These are phyloP conservation scores for Spisula solida DNA, from an alignment of 2,888 invertebrate species.

Conservation along the genomic window DNA sequence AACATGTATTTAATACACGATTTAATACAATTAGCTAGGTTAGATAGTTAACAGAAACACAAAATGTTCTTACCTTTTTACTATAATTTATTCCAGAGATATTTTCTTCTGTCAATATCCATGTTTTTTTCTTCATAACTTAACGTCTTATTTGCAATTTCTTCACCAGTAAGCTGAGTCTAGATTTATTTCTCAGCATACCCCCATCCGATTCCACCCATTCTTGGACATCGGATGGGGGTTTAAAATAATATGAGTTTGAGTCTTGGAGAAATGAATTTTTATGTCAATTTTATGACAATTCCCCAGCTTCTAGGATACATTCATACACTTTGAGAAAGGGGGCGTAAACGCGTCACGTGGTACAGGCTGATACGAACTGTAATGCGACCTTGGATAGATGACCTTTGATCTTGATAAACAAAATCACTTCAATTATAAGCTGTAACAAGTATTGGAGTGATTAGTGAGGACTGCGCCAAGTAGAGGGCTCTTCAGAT, in stretches of 20 bases:
- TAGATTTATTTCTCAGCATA: not conserved
- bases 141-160: not conserved
- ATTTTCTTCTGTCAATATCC: not conserved
- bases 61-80: too few species aligned
- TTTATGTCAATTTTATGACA: not conserved
- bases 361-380: constrained; percentile 37
- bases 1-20: too few species aligned
- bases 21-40: too few species aligned
- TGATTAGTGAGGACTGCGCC: constrained; percentile 19
- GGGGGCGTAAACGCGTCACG: constrained; percentile 36
- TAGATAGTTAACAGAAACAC: too few species aligned
- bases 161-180: not conserved
- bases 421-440: constrained; percentile 40
- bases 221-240: not conserved
- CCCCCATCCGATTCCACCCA: not conserved
- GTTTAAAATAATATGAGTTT: not conserved
- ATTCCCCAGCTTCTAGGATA: not conserved
- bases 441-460: constrained; percentile 35
- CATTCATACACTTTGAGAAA: not conserved
- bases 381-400: not conserved
- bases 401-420: constrained; percentile 31
- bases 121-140: not conserved
- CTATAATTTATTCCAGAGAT: too few species aligned
- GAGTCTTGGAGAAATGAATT: not conserved
- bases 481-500: constrained; percentile 32